These are phyloP conservation scores for Etheostoma perlongum DNA, from an alignment of 2,797 vertebrate species.

Conservation along the genomic window DNA sequence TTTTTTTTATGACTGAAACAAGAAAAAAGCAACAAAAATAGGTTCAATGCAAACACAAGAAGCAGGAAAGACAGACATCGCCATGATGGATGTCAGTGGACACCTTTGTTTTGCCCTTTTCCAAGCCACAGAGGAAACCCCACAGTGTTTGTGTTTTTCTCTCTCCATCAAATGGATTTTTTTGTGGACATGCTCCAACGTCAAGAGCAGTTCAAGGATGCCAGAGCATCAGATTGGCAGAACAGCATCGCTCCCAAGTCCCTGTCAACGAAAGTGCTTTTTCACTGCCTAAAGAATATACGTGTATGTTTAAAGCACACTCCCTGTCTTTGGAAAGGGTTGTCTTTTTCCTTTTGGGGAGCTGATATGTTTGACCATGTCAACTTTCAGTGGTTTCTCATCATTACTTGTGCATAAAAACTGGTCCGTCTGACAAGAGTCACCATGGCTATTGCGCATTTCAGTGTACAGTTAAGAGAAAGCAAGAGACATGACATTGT, in stretches of 20 bases:
- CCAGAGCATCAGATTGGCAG: constrained; percentile 72
- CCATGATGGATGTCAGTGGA: constrained; percentile 88
- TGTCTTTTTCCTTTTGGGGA: constrained; percentile 90
- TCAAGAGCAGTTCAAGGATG: constrained; percentile 89
- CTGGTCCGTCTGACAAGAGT: constrained; percentile 84
- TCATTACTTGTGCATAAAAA: constrained; percentile 89
- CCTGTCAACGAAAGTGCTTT: constrained; percentile 94
- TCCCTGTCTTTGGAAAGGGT: constrained; percentile 76
- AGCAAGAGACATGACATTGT: constrained; percentile 76
- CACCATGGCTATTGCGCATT: constrained; percentile 66
- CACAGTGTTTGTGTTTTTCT: constrained; percentile 89
- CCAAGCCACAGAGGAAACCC: constrained; percentile 86
- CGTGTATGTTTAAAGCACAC: constrained; percentile 96
- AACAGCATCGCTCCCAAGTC: constrained; percentile 89
- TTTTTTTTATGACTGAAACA: constrained; percentile 82
- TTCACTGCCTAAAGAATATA: constrained; percentile 98
- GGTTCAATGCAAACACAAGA: constrained; percentile 61
- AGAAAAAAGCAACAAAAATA: constrained; percentile 54
- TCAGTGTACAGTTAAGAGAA: constrained; percentile 61
- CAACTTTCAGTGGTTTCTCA: constrained; percentile 92
- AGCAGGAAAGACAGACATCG: constrained; percentile 47
- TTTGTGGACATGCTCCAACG: constrained; percentile 89
- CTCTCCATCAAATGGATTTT: constrained; percentile 88
- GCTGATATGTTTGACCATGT: constrained; percentile 90
- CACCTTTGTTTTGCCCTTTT: constrained; percentile 86